Conservation (phyloP, 2,797 vertebrate species). For the Anguilla marmorata region DNA sequence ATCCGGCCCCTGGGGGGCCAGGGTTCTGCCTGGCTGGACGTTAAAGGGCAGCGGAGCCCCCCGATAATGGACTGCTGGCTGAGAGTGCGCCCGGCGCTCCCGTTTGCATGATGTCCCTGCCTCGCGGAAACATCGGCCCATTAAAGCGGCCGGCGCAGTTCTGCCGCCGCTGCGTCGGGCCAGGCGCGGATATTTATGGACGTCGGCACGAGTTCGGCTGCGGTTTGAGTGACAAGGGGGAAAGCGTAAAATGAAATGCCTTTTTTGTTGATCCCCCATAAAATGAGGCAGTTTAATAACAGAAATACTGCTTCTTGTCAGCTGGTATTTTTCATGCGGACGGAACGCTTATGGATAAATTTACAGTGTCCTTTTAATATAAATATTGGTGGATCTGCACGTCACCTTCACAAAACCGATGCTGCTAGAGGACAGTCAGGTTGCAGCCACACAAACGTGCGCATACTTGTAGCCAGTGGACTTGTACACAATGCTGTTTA, state of each 20-base stretch:
- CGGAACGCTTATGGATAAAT: background rate
- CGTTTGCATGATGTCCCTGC: background rate
- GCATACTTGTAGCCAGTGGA: background rate
- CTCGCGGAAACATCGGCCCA: background rate
- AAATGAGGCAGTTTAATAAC: background rate
- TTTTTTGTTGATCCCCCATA: background rate
- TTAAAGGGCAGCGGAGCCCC: background rate
- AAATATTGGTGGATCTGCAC: background rate
- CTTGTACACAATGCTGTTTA: background rate
- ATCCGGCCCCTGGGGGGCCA: constrained; percentile 33
- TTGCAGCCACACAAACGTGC: background rate
- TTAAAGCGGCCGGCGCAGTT: background rate
- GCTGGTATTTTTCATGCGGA: background rate
- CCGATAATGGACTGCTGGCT: background rate
- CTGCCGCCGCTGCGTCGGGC: background rate
- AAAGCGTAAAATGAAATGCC: background rate
- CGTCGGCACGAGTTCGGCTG: background rate
- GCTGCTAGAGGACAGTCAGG: background rate
- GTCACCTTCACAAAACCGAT: background rate
- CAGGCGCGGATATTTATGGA: background rate
- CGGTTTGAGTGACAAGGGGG: background rate
- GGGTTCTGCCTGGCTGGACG: constrained; percentile 44
- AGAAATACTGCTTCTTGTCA: background rate
- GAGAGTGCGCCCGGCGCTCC: background rate
- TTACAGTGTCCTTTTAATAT: background rate